Evolutionary conservation across 2,888 invertebrate genomes (phyloP), one percentile per base, ranked within the genome.

Genomic region (Amblyjoppa fuscipennis): DNA sequence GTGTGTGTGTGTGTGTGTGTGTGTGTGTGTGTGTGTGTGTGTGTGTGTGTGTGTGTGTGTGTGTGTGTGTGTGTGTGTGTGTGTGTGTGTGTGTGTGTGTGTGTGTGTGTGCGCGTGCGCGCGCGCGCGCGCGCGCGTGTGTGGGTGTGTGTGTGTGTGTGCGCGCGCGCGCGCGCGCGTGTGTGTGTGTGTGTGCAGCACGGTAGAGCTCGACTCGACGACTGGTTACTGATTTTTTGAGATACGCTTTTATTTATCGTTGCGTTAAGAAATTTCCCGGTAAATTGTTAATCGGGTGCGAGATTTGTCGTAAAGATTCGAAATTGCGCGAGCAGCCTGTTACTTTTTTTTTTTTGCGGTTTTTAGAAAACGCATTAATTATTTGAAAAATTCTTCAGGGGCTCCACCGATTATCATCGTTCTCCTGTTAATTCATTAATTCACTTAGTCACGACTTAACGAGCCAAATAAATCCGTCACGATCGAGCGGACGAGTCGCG

Each of bases 211-310:
- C 28, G 4, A 28, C 59, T 45, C 4, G 34, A 16, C n/a, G 34
- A 16, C n/a, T 64, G 7, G 61, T 59, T 41, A 41, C 11, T 11
- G 5, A 11, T 41, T 41, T 41, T 64, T 64, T 51, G 3, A 31
- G 38, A 20, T 45, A 45, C 59, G 41, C 20, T 41, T 16, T 13
- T 16, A 59, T 38, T 41, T 20, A 38, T 53, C 25, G 73, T 74
- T 59, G 61, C 61, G n/a, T 61, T 45, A 31, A 74, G 45, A 74
- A 25, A 45, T 59, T 74, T 59, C 59, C 59, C 25, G 45, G n/a
- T 28, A 61, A 3, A 25, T 20, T 16, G 53, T 53, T 41, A 56
- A 25, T 41, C n/a, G 59, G 13, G 7, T 5, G 7, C n/a, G 7
- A 38, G 45, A 74, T 74, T 74, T 28, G 28, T 13, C 13, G 7